phyloP scores from a whole-genome alignment of 2,797 vertebrate species.

The Falco columbarius region DNA sequence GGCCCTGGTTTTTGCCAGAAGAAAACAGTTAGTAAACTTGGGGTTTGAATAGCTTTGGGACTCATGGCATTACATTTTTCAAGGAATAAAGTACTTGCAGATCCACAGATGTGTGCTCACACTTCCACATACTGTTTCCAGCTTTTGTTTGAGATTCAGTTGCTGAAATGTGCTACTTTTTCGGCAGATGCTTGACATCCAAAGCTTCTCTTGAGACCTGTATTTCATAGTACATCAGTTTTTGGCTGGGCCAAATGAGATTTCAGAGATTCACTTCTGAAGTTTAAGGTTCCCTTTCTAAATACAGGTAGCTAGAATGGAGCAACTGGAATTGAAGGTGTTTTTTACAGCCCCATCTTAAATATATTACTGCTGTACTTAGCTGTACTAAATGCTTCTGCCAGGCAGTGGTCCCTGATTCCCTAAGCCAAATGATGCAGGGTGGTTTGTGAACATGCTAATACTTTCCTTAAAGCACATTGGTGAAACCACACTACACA shows the following conservation, averaged over 20 bases:
- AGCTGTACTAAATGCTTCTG: background rate
- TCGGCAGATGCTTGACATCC: slow-evolving; percentile 17
- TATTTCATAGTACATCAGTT: background rate
- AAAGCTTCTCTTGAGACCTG: background rate
- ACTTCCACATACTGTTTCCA: slow-evolving; percentile 27
- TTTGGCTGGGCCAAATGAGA: background rate
- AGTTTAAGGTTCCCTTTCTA: background rate
- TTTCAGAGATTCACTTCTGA: background rate
- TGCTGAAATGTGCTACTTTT: slow-evolving; percentile 40
- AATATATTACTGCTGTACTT: background rate
- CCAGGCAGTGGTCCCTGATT: background rate
- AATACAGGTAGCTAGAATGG: background rate
- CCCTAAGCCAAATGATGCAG: background rate
- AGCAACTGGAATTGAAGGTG: background rate
- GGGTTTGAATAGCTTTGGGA: background rate
- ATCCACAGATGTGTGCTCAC: slow-evolving; percentile 24
- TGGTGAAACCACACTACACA: background rate
- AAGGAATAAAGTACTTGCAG: slow-evolving; percentile 44
- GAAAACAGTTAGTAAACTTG: background rate
- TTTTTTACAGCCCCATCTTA: background rate
- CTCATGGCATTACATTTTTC: slow-evolving; percentile 4
- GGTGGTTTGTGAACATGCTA: background rate
- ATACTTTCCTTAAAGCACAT: background rate
- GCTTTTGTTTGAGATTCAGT: background rate
- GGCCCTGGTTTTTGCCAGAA: background rate